A percentile compares a stretch with the other conserved stretches of the same genome.
These are phyloP conservation scores for Ectemnius continuus DNA, from an alignment of 2,888 invertebrate species.

Conservation along the genomic window DNA sequence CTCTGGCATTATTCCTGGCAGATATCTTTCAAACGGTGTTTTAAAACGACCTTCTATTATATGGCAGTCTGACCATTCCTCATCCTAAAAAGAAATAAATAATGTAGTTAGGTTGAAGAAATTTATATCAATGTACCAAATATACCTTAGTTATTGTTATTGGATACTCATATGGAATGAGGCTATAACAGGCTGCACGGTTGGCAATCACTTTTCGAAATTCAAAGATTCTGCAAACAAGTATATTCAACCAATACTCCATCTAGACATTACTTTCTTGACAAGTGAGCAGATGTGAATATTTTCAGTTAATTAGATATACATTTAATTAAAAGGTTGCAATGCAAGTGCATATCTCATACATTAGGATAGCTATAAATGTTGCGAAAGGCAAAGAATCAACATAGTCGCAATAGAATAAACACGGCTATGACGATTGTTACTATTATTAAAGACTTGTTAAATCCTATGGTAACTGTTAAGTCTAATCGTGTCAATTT, in stretches of 20 bases:
- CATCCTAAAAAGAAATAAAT: slow-evolving; percentile 80
- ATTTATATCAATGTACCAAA: slow-evolving; percentile 27
- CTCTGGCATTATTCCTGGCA: slow-evolving; percentile 92
- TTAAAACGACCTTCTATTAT: slow-evolving; percentile 92
- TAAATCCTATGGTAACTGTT: not conserved
- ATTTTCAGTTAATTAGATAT: not conserved
- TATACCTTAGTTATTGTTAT: slow-evolving; percentile 91
- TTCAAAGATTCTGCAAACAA: slow-evolving; percentile 90
- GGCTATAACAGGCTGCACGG: slow-evolving; percentile 88
- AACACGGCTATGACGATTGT: no score
- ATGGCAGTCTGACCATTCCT: slow-evolving; percentile 85
- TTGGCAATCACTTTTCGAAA: slow-evolving; percentile 93
- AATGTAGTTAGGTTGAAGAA: not conserved
- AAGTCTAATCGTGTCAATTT: not conserved
- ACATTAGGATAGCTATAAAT: no score
- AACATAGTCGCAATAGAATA: no score
- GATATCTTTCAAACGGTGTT: slow-evolving; percentile 88
- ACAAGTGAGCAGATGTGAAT: not conserved
- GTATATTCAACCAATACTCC: not conserved
- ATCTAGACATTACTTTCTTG: not conserved
- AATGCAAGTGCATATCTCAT: no score
- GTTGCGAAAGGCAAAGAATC: no score
- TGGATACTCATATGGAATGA: slow-evolving; percentile 90
- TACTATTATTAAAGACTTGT: no score
- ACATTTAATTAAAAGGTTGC: no score